Evolutionary conservation across 2,888 invertebrate genomes (phyloP).

Genomic region (Meteorus cinctellus): DNA sequence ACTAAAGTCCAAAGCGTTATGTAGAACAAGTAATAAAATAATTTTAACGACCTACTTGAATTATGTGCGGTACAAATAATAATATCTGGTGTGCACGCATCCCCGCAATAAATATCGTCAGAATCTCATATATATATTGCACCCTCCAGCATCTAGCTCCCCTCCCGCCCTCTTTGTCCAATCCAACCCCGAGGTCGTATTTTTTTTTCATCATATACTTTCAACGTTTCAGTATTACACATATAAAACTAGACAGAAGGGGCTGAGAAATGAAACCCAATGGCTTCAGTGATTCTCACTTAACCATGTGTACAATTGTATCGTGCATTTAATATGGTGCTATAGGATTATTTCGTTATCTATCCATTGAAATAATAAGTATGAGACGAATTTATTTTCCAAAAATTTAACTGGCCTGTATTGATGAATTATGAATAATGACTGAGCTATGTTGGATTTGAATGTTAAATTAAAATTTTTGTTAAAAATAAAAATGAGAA

Average conservation of each 20-base stretch:
- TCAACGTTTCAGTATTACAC: neutral
- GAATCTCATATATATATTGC: constrained; percentile 36
- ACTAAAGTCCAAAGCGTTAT: constrained; percentile 45
- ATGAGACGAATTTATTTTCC: too few species aligned
- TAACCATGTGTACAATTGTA: neutral
- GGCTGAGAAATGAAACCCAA: neutral
- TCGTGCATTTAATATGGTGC: neutral
- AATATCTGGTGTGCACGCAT: constrained; percentile 67
- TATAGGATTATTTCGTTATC: too few species aligned
- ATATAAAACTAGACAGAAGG: neutral
- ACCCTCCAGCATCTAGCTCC: constrained; percentile 16
- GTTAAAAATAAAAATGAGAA: too few species aligned
- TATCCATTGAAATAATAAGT: too few species aligned
- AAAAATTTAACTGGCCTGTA: too few species aligned
- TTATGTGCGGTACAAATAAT: constrained; percentile 70
- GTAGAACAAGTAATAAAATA: constrained; percentile 69
- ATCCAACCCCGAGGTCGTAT: constrained; percentile 52
- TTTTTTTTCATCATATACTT: constrained; percentile 23
- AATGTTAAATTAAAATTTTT: too few species aligned
- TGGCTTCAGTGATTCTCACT: constrained; percentile 32
- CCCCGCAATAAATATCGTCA: constrained; percentile 68
- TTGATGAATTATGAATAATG: too few species aligned
- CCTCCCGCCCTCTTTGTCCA: constrained; percentile 39
- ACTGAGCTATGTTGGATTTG: too few species aligned
- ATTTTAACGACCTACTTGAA: constrained; percentile 71